Conservation (phyloP, 2,888 invertebrate genomes). For the Hoplodrina ambigua region DNA sequence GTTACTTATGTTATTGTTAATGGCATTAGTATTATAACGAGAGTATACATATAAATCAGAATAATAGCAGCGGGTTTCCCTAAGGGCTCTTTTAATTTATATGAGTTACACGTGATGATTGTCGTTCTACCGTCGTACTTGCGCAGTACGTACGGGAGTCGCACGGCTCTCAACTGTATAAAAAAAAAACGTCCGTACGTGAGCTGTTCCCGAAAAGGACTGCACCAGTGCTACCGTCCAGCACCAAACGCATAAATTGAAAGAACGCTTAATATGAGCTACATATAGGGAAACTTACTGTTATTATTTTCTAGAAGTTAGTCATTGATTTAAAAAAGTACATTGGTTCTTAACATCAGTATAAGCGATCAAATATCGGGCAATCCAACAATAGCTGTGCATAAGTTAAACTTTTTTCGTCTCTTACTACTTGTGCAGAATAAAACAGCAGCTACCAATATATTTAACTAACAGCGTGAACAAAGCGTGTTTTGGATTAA, state of each 20-base stretch:
- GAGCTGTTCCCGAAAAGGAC: too few species aligned
- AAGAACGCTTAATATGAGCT: too few species aligned
- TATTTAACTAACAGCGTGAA: slow-evolving; percentile 21
- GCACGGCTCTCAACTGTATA: too few species aligned
- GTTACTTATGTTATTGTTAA: background rate
- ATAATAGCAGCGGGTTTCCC: background rate
- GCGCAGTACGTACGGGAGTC: too few species aligned
- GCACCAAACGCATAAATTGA: too few species aligned
- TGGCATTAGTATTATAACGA: background rate
- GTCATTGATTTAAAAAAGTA: background rate
- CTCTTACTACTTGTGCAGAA: slow-evolving; percentile 17
- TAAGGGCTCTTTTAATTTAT: background rate
- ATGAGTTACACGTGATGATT: too few species aligned
- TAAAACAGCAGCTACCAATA: slow-evolving; percentile 9
- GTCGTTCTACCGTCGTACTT: too few species aligned
- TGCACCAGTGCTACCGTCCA: too few species aligned
- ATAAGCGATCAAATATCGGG: slow-evolving; percentile 7
- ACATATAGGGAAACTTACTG: too few species aligned
- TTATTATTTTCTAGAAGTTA: background rate
- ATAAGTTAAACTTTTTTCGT: slow-evolving; percentile 9
- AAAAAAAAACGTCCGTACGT: too few species aligned
- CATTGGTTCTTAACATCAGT: background rate
- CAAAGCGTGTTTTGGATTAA: slow-evolving; percentile 20
- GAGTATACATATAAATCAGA: background rate
- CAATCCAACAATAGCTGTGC: slow-evolving; percentile 18